Evolutionary conservation across 2,888 invertebrate genomes (phyloP).

Genomic region (Idaea straminata): DNA sequence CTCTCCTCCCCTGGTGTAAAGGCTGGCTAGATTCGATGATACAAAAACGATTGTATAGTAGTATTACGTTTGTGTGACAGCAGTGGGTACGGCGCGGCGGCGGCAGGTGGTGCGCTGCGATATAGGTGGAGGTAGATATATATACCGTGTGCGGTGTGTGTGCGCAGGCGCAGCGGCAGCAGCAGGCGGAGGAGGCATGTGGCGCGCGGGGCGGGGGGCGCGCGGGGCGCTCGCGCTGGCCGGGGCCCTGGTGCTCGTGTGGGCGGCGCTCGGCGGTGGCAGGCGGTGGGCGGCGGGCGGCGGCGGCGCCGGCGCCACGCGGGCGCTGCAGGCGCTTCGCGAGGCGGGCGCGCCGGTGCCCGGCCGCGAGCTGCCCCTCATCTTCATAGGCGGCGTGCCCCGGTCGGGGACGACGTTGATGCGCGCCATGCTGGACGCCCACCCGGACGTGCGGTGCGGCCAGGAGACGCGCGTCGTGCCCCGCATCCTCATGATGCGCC

Average conservation of each 20-base stretch:
- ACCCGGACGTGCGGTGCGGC: constrained; percentile 97
- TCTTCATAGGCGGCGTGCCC: constrained; percentile 98
- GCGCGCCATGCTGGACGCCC: constrained; percentile 98
- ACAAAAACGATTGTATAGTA: too few relatives aligned
- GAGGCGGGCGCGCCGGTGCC: constrained; percentile 55
- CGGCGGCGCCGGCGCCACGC: constrained; percentile 32
- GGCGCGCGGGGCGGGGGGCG: constrained; percentile 19
- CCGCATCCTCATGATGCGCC: constrained; percentile 95
- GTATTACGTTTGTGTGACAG: too few relatives aligned
- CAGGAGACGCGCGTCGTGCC: constrained; percentile 99
- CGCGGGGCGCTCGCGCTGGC: constrained; percentile 26
- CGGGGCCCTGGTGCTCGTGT: constrained; percentile 36
- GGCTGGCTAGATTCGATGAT: too few relatives aligned
- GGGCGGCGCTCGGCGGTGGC: constrained; percentile 39
- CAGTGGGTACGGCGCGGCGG: not conserved
- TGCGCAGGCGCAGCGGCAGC: not conserved
- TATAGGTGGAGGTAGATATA: too few relatives aligned
- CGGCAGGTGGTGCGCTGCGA: too few relatives aligned
- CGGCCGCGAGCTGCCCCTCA: constrained; percentile 94
- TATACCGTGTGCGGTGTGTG: not conserved
- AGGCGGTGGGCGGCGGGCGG: constrained; percentile 31
- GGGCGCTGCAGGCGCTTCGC: constrained; percentile 33
- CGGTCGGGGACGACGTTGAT: constrained; percentile 98
- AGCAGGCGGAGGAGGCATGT: constrained; percentile 5
- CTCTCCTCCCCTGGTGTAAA: too few relatives aligned